A percentile compares a stretch with the other conserved stretches of the same genome.
phyloP scores from a whole-genome alignment of 2,888 invertebrate species.

The Hemaris fuciformis region DNA sequence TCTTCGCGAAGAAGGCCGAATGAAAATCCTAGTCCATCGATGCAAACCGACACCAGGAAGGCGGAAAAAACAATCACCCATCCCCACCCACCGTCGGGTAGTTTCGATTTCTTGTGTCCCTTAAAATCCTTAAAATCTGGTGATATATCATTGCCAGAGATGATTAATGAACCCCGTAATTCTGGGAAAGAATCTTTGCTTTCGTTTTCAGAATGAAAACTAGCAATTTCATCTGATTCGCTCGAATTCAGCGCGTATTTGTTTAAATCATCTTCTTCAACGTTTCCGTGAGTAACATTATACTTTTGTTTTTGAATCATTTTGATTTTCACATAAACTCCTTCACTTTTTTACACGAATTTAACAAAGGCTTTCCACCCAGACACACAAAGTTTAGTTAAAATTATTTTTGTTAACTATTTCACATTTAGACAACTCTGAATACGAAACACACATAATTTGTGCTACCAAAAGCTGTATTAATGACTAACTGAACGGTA shows the following conservation, averaged over 20 bases:
- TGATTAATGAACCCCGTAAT: slow-evolving; percentile 69
- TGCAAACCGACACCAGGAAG: slow-evolving; percentile 92
- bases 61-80: slow-evolving; percentile 94
- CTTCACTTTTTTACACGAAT: too few relatives aligned
- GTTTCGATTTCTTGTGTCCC: slow-evolving; percentile 74
- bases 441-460: neutral
- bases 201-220: slow-evolving; percentile 31
- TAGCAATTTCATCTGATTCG: slow-evolving; percentile 52
- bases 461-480: neutral
- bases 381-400: too few relatives aligned
- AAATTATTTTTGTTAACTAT: neutral
- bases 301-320: neutral
- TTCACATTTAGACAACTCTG: neutral
- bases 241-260: slow-evolving; percentile 65
- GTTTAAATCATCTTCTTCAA: slow-evolving; percentile 42
- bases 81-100: slow-evolving; percentile 93
- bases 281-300: neutral
- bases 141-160: slow-evolving; percentile 68
- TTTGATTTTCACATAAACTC: neutral
- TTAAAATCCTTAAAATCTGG: slow-evolving; percentile 56
- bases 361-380: too few relatives aligned
- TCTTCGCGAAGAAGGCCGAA: slow-evolving; percentile 94
- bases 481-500: neutral
- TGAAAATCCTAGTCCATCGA: slow-evolving; percentile 95
- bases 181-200: slow-evolving; percentile 54